Evolutionary conservation across 2,797 vertebrate genomes (phyloP), one percentile per base, ranked within the genome.

Genomic region (Acrocephalus scirpaceus): DNA sequence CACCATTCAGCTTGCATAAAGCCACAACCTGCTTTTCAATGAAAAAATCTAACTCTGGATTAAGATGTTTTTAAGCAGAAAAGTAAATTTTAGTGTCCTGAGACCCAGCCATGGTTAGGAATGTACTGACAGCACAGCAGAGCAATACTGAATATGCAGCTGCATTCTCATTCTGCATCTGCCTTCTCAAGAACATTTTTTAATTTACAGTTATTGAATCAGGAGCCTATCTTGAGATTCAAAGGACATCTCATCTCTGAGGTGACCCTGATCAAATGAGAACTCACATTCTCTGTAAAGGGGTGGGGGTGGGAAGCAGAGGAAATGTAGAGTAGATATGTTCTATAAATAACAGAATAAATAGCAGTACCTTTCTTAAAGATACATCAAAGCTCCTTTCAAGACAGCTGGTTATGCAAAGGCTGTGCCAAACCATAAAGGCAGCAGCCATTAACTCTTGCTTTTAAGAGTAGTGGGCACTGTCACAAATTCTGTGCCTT

Each of bases 291-390:
- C 13, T 34, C 57, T 47, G 21, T 62, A 38, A 72, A 73, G 29
- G 10, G 19, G 12, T 12, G 19, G 19, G 11, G 6, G 17, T 45
- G 10, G 16, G 23, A 90, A 81, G 62, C n/a, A 29, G 54, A 81
- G 44, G 66, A 94, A 92, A 78, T 36, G 19, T 26, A 61, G 27
- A 57, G 75, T 21, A 58, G 20, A n/a, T 4, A 20, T 10, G 3
- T 38, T 83, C 93, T 70, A 72, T 75, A 86, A 87, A 65, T 92
- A 91, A 36, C 32, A 64, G 72, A 66, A 72, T 75, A 86, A 87
- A 65, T 92, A 91, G n/a, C 30, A 64, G 72, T 12, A 62, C n/a
- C 34, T 57, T 86, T 61, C 65, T 74, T 57, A 72, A 83, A 80
- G 42, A 30, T 48, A 44, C 20, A 81, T n/a, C 74, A 86, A 57